Base-by-base conservation (phyloP, 1,140 invertebrate genomes). In the Bradynema listronoti region DNA sequence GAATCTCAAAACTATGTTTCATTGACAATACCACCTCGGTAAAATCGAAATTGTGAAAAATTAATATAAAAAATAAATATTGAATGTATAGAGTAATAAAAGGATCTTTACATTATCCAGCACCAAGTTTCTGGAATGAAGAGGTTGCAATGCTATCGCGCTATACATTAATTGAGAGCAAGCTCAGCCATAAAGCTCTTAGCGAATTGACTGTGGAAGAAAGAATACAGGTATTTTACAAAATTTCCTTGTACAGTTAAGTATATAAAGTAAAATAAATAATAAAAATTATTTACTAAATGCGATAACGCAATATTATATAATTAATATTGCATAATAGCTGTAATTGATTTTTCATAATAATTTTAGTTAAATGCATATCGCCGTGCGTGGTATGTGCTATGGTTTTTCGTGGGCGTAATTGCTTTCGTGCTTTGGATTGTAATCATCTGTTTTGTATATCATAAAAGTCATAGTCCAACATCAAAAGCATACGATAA, bases 71-170 rank as follows among this genome's bases (percentile, higher is more conserved):
- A 14, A 19, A 16, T 14, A 16, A 58, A 41, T 41, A 5, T 32
- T 33, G 32, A 43, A 41, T 5, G 41, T 56, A 4, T n/a, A 75
- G 75, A 57, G 39, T 78, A 14, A 66, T 77, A 24, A 47, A 61
- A 34, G 74, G 74, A 7, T 55, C 67, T 2, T 42, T 77, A 19
- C 74, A 77, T 47, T 77, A 56, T 30, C 73, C 74, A 2, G 56
- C 71, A 19, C 68, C 73, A 0, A 47, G 49, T 30, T 77, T 76
- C 42, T 77, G 74, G 74, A 77, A 77, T 46, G 49, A 68, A n/a
- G 74, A 78, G 43, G 71, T 64, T 4, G 62, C 65, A 59, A 75
- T 71, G 69, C 41, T 72, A n/a, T 27, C 69, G 19, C 50, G 58
- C 27, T 72, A 72, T 50, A 47, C 68, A 25, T 22, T 72, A 39